Evolutionary conservation across 2,888 invertebrate genomes (phyloP).

Genomic region (Melanostoma scalare): DNA sequence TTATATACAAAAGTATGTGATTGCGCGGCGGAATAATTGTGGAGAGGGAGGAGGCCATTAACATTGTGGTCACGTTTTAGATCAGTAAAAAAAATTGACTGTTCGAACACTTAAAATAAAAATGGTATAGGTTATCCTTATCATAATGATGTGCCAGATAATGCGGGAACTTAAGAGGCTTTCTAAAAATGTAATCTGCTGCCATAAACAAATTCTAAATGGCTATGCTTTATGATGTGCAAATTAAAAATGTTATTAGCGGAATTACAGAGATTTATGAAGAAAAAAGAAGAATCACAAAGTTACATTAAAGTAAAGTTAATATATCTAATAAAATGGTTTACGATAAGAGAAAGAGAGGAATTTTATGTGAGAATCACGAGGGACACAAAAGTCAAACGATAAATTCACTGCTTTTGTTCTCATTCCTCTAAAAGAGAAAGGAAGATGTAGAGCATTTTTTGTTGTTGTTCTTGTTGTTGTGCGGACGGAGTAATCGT

Average conservation of each 20-base stretch:
- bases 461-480: too few relatives aligned
- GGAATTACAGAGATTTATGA: slow-evolving; percentile 22
- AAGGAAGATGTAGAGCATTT: too few relatives aligned
- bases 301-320: slow-evolving; percentile 24
- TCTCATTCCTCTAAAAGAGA: too few relatives aligned
- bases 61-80: slow-evolving; percentile 52
- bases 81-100: slow-evolving; percentile 26
- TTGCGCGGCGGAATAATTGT: too few relatives aligned
- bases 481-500: too few relatives aligned
- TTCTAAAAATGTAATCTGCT: slow-evolving; percentile 44
- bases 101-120: slow-evolving; percentile 37
- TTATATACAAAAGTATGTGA: too few relatives aligned
- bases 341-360: not conserved
- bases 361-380: not conserved
- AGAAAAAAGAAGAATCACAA: slow-evolving; percentile 32
- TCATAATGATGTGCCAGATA: slow-evolving; percentile 57
- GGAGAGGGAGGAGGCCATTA: slow-evolving; percentile 31
- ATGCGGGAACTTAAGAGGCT: slow-evolving; percentile 59
- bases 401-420: too few relatives aligned
- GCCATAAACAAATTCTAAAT: slow-evolving; percentile 55
- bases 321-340: slow-evolving; percentile 33
- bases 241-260: slow-evolving; percentile 58
- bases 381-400: not conserved
- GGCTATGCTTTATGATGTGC: slow-evolving; percentile 57
- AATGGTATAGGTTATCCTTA: slow-evolving; percentile 53